phyloP scores from a whole-genome alignment of 2,888 invertebrate species.

The Ormyrus labotus region DNA sequence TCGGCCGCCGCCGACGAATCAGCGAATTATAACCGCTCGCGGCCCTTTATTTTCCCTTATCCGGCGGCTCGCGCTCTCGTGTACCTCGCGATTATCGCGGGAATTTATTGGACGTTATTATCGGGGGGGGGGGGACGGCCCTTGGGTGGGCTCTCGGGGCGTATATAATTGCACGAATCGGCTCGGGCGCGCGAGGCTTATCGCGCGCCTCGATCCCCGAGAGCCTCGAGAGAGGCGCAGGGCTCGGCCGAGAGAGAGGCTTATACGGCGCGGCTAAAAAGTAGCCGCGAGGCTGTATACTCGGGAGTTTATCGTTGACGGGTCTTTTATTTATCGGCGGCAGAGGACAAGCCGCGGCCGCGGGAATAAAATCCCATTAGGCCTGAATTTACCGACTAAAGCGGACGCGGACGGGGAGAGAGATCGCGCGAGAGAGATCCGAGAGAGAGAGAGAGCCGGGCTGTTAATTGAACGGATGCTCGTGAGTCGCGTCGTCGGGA shows the following conservation, averaged over 20 bases:
- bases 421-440: neutral
- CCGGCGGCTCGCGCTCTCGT: neutral
- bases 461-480: conserved; percentile 42
- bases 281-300: conserved; percentile 45
- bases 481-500: neutral
- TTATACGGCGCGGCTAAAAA: neutral
- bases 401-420: neutral
- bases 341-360: neutral
- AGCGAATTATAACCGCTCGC: conserved; percentile 41
- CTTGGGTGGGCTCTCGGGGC: conserved; percentile 44
- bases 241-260: neutral
- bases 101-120: conserved; percentile 51
- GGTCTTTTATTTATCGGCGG: conserved; percentile 47
- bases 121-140: conserved; percentile 12
- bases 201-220: conserved; percentile 9
- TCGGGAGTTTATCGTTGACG: conserved; percentile 53
- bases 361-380: conserved; percentile 39
- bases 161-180: conserved; percentile 40
- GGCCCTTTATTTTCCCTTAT: no score
- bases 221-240: neutral
- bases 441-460: neutral
- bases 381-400: conserved; percentile 43
- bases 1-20: conserved; percentile 19
- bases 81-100: conserved; percentile 36
- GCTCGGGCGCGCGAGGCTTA: conserved; percentile 6